These are phyloP conservation scores for Melinaea marsaeus DNA, from an alignment of 2,888 invertebrate species.

Conservation along the genomic window DNA sequence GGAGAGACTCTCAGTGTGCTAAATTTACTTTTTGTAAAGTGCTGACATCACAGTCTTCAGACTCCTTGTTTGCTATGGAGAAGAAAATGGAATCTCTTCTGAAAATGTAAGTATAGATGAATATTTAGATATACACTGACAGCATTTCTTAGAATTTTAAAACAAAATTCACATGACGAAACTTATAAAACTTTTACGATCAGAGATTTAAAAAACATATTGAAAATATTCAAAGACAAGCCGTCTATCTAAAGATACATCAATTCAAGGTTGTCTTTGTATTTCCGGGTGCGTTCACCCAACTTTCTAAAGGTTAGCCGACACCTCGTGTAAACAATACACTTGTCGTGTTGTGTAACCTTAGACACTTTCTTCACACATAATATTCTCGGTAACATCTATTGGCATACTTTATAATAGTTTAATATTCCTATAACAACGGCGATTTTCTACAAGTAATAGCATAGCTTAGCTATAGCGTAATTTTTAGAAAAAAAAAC, in stretches of 20 bases:
- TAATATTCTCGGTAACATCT: constrained; percentile 16
- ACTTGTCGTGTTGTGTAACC: constrained; percentile 21
- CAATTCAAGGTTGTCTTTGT: constrained; percentile 21
- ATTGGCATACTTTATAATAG: constrained; percentile 1
- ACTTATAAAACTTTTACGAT: constrained; percentile 7
- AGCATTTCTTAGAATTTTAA: background rate
- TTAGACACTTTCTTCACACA: constrained; percentile 27
- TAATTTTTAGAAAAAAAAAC: too few species aligned
- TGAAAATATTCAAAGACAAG: too few species aligned
- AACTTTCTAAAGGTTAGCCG: constrained; percentile 38
- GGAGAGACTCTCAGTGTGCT: constrained; percentile 87
- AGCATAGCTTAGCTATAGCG: too few species aligned
- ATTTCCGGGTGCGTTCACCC: constrained; percentile 33
- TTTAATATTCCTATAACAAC: too few species aligned
- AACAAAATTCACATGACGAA: constrained; percentile 17
- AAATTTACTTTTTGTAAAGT: constrained; percentile 87
- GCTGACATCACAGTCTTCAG: constrained; percentile 82
- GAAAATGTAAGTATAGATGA: constrained; percentile 80
- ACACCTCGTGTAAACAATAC: constrained; percentile 30
- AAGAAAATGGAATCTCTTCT: constrained; percentile 87
- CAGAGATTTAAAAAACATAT: background rate
- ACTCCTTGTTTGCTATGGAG: constrained; percentile 86
- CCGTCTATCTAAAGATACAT: background rate
- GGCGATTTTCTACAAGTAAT: too few species aligned
- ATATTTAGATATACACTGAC: constrained; percentile 17